Percentiles rank a stretch among this genome's conserved stretches.
These are phyloP conservation scores for Orgyia antiqua DNA, from an alignment of 2,888 invertebrate species.

Conservation along the genomic window DNA sequence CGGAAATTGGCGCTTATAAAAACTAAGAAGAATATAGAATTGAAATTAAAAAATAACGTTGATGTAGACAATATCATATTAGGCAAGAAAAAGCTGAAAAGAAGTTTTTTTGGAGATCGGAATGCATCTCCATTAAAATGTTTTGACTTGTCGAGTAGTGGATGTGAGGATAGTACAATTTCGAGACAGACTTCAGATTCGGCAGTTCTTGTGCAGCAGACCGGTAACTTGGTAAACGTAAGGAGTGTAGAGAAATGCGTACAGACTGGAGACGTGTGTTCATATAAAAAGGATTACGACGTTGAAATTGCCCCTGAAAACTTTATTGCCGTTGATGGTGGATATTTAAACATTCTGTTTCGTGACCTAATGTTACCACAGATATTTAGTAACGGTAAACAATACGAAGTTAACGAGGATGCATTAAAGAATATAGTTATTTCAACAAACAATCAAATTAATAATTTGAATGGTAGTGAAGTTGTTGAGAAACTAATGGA, in stretches of 20 bases:
- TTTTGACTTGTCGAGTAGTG: constrained; percentile 66
- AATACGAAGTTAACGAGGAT: constrained; percentile 68
- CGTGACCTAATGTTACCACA: constrained; percentile 55
- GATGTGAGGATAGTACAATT: constrained; percentile 54
- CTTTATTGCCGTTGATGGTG: constrained; percentile 59
- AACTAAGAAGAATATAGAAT: constrained; percentile 65
- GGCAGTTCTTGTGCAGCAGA: constrained; percentile 8
- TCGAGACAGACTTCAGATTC: constrained; percentile 28
- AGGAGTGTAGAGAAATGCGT: constrained; percentile 55
- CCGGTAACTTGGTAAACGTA: constrained; percentile 12
- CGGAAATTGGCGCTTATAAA: constrained; percentile 64
- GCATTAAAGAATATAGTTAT: constrained; percentile 57
- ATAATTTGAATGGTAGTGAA: constrained; percentile 33
- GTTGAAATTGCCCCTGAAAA: constrained; percentile 49
- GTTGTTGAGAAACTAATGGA: constrained; percentile 50
- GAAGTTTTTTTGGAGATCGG: constrained; percentile 40
- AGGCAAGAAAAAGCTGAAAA: constrained; percentile 59
- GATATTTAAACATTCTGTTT: constrained; percentile 65
- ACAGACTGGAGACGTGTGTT: constrained; percentile 47
- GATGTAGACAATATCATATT: constrained; percentile 56
- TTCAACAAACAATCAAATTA: constrained; percentile 40
- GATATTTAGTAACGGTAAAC: constrained; percentile 61
- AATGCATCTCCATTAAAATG: constrained; percentile 57
- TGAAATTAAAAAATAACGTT: constrained; percentile 54
- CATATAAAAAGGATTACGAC: constrained; percentile 21